Evolutionary conservation across 2,113 vertebrate species (phyloP).

Genomic region (Dasyornis broadbenti): DNA sequence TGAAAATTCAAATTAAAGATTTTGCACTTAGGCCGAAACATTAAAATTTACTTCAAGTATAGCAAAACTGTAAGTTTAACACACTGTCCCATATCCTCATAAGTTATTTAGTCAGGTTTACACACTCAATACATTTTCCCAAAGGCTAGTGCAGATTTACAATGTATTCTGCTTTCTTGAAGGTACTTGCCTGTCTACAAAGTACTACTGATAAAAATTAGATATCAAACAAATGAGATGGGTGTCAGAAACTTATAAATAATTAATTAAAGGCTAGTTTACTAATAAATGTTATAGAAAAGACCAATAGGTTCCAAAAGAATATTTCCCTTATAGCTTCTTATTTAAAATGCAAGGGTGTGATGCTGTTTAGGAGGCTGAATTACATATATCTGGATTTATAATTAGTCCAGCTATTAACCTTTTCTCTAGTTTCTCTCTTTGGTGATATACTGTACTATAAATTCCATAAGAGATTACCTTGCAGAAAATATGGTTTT

Average conservation of each 20-base stretch:
- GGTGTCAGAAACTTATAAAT: slow-evolving; percentile 60
- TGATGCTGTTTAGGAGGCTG: slow-evolving; percentile 43
- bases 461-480: slow-evolving; percentile 14
- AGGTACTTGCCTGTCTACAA: slow-evolving; percentile 54
- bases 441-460: slow-evolving; percentile 20
- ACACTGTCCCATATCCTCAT: neutral
- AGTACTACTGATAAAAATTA: slow-evolving; percentile 51
- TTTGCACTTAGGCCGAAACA: neutral
- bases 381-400: slow-evolving; percentile 57
- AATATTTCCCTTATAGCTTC: slow-evolving; percentile 37
- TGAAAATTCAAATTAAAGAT: neutral
- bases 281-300: slow-evolving; percentile 64
- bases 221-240: slow-evolving; percentile 60
- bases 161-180: neutral
- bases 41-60: neutral
- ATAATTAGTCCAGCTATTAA: slow-evolving; percentile 63
- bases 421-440: slow-evolving; percentile 44
- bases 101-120: neutral
- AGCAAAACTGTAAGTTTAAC: neutral
- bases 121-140: slow-evolving; percentile 21
- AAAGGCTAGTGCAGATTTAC: slow-evolving; percentile 28
- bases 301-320: slow-evolving; percentile 39
- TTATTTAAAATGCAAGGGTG: neutral
- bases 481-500: slow-evolving; percentile 4
- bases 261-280: slow-evolving; percentile 62